Evolutionary conservation across 2,797 vertebrate species (phyloP).

Genomic region (Syncerus caffer): DNA sequence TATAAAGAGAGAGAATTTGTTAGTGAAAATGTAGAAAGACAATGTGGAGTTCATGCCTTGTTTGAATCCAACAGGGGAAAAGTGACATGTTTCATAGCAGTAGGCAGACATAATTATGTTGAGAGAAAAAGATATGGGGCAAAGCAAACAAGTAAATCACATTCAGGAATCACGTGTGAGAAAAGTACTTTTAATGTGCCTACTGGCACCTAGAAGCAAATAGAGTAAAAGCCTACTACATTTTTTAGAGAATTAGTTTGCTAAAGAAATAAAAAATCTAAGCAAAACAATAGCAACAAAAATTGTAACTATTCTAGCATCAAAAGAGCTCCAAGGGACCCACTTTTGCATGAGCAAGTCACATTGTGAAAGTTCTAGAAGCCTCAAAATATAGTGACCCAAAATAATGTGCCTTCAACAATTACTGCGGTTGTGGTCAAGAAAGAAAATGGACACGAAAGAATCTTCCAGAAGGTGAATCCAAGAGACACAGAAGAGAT

Average conservation of each 20-base stretch:
- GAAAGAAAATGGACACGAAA: not conserved
- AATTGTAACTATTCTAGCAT: not conserved
- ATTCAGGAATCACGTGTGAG: not conserved
- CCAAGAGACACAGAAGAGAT: not conserved
- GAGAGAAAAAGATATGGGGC: not conserved
- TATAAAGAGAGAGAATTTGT: not conserved
- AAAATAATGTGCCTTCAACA: not conserved
- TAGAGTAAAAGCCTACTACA: not conserved
- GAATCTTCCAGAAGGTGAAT: not conserved
- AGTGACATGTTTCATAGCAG: not conserved
- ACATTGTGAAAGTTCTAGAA: not conserved
- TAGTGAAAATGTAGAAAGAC: not conserved
- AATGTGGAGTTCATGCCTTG: not conserved
- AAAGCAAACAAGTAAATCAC: not conserved
- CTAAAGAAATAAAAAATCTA: not conserved
- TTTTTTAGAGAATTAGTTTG: not conserved
- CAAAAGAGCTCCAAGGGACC: not conserved
- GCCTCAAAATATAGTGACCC: not conserved
- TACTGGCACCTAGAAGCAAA: not conserved
- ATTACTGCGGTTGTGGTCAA: not conserved
- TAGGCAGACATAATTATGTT: not conserved
- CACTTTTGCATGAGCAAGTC: not conserved
- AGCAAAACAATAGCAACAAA: not conserved
- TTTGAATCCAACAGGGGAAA: not conserved
- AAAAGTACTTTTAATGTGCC: not conserved